These are phyloP conservation scores for Cistogaster globosa DNA, from an alignment of 2,888 invertebrate genomes.

Conservation along the genomic window DNA sequence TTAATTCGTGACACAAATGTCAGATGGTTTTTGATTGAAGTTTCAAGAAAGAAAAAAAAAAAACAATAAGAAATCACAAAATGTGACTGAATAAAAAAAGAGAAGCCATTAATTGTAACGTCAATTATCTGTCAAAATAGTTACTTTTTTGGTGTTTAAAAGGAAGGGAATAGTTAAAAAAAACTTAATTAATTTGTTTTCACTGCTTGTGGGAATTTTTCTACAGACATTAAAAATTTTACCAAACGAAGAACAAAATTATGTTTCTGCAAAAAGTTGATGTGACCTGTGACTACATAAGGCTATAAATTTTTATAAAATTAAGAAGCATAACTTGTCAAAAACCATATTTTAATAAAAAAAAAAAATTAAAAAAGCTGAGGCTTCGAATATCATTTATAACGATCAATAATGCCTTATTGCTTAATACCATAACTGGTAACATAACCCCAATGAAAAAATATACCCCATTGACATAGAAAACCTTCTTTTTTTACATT, in stretches of 20 bases:
- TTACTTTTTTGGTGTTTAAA: constrained; percentile 7
- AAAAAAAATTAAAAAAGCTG: too few species aligned
- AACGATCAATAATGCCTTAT: too few species aligned
- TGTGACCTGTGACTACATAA: too few species aligned
- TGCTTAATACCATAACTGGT: too few species aligned
- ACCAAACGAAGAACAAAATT: background rate
- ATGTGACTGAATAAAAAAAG: constrained; percentile 36
- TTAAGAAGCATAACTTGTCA: too few species aligned
- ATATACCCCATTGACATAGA: too few species aligned
- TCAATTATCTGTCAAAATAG: constrained; percentile 65
- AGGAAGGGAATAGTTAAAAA: background rate
- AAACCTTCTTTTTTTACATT: too few species aligned
- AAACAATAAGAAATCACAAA: constrained; percentile 21
- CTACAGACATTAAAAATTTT: background rate
- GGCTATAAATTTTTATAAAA: too few species aligned
- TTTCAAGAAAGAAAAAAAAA: constrained; percentile 22
- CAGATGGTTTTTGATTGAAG: constrained; percentile 70
- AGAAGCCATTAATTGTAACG: constrained; percentile 55
- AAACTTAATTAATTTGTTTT: constrained; percentile 32
- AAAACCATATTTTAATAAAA: too few species aligned
- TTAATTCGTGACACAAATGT: constrained; percentile 72
- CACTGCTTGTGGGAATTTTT: constrained; percentile 24
- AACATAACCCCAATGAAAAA: too few species aligned
- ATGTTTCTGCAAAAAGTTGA: background rate
- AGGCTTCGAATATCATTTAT: too few species aligned